Percentiles rank a stretch among this genome's conserved stretches.
phyloP scores from a whole-genome alignment of 92 coral and sea anemone genomes.

The Meandrina meandrites region DNA sequence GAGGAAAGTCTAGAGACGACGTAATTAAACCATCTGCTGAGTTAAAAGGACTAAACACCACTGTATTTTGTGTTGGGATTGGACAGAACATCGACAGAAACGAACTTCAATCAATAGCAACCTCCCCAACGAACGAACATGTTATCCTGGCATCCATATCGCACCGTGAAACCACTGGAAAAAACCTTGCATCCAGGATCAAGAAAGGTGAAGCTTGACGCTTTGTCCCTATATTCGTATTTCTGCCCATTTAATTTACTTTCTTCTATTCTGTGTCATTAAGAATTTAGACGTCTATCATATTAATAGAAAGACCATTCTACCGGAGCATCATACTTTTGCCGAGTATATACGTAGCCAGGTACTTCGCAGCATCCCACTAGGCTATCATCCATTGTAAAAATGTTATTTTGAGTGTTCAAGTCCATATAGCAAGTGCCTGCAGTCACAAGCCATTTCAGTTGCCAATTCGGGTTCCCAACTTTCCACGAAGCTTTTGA shows the following conservation, averaged over 20 bases:
- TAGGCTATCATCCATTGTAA: too few relatives aligned
- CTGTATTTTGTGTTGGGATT: constrained; percentile 80
- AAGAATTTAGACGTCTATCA: not conserved
- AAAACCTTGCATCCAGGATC: constrained; percentile 63
- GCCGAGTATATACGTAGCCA: too few relatives aligned
- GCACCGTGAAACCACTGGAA: constrained; percentile 65
- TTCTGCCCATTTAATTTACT: not conserved
- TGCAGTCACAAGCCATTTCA: too few relatives aligned
- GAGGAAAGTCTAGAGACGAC: constrained; percentile 78
- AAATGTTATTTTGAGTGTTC: too few relatives aligned
- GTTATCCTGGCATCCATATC: constrained; percentile 54
- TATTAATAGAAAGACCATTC: too few relatives aligned
- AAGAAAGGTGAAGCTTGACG: constrained; percentile 45
- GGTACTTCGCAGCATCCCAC: too few relatives aligned
- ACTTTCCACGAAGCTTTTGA: too few relatives aligned
- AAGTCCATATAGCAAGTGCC: too few relatives aligned
- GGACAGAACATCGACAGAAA: constrained; percentile 56
- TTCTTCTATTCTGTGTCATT: not conserved
- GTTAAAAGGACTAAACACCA: constrained; percentile 57
- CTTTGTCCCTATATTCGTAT: not conserved
- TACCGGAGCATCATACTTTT: too few relatives aligned
- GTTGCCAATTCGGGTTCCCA: too few relatives aligned
- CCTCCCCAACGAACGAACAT: constrained; percentile 55
- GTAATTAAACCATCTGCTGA: constrained; percentile 65
- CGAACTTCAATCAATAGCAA: constrained; percentile 60